Conservation (phyloP, 2,113 vertebrate species). For the Ornithorhynchus anatinus region DNA sequence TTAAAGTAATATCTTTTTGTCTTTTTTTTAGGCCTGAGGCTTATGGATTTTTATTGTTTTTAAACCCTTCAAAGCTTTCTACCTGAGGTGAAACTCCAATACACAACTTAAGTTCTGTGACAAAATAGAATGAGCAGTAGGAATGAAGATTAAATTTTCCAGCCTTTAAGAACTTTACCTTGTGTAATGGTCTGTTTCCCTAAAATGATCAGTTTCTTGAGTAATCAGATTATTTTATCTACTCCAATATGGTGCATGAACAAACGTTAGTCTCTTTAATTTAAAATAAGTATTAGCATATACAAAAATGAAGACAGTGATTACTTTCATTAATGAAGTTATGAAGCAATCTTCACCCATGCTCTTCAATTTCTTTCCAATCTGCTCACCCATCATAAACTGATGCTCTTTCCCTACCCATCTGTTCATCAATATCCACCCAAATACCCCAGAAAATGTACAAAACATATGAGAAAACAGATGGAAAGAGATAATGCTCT, state of each 20-base stretch:
- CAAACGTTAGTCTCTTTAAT: background rate
- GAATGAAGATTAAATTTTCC: no score
- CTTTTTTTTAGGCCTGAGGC: no score
- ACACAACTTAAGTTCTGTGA: no score
- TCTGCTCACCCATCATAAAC: constrained; percentile 9
- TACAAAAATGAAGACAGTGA: background rate
- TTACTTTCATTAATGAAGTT: no score
- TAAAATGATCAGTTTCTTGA: no score
- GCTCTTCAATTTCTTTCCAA: background rate
- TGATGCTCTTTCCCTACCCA: background rate
- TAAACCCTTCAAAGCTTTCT: no score
- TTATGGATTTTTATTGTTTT: no score
- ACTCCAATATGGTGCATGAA: background rate
- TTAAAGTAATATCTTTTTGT: no score
- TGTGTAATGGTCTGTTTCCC: no score
- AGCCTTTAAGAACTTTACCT: no score
- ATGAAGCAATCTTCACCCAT: background rate
- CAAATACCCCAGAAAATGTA: constrained; percentile 12
- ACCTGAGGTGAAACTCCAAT: no score
- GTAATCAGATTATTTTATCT: background rate
- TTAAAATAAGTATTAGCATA: background rate
- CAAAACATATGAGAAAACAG: constrained; percentile 32
- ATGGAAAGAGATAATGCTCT: constrained; percentile 6
- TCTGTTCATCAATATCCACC: constrained; percentile 27
- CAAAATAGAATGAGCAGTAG: no score